These are phyloP conservation scores for Eurytemora carolleeae DNA, from an alignment of 1,140 invertebrate species.

Conservation along the genomic window DNA sequence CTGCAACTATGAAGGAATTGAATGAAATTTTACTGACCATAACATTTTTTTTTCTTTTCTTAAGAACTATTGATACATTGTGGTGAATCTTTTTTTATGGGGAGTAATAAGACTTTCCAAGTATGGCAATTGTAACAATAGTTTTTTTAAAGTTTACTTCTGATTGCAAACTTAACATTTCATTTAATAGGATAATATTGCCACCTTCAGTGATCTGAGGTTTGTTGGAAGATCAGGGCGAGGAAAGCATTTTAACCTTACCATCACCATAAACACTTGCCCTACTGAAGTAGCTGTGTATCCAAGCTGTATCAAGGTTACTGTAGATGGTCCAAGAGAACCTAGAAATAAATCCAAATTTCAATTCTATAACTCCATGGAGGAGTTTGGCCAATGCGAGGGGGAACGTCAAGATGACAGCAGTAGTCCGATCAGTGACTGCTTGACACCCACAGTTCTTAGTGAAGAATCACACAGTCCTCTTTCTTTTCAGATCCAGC, in stretches of 20 bases:
- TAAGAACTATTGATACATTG: too few relatives aligned
- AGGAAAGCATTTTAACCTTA: constrained; percentile 83
- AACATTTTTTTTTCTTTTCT: too few relatives aligned
- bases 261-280: constrained; percentile 75
- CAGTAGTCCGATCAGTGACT: background rate
- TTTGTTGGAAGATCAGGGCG: constrained; percentile 90
- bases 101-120: too few relatives aligned
- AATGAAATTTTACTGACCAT: too few relatives aligned
- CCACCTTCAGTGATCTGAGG: constrained; percentile 86
- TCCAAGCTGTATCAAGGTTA: constrained; percentile 78
- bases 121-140: too few relatives aligned
- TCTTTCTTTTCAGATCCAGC: too few relatives aligned
- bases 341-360: constrained; percentile 57
- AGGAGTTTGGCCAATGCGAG: background rate
- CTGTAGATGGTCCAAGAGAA: constrained; percentile 81
- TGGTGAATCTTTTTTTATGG: too few relatives aligned
- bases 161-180: too few relatives aligned
- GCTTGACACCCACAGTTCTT: background rate
- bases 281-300: constrained; percentile 93
- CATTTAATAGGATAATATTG: constrained; percentile 38
- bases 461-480: background rate
- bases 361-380: background rate
- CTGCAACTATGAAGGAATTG: constrained; percentile 80
- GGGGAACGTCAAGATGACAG: background rate
- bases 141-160: too few relatives aligned